phyloP scores from a whole-genome alignment of 2,113 vertebrate genomes.

The Archocentrus centrarchus region DNA sequence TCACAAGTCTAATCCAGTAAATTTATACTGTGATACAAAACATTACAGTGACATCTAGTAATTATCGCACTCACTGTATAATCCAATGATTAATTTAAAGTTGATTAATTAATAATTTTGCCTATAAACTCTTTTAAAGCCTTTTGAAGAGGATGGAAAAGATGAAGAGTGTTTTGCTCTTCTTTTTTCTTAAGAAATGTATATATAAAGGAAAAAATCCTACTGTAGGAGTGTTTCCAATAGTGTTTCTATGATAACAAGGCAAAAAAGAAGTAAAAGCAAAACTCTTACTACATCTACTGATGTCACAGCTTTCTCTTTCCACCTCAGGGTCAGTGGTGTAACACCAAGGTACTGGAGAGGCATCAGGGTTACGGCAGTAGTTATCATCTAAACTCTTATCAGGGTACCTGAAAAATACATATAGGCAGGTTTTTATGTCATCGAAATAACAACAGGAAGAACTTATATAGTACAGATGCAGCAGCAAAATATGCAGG shows the following conservation, averaged over 20 bases:
- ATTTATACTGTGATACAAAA: background rate
- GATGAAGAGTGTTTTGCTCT: background rate
- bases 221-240: background rate
- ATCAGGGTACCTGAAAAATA: conserved; percentile 88
- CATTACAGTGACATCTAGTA: background rate
- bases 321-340: conserved; percentile 84
- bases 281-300: conserved; percentile 85
- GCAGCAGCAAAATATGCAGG: background rate
- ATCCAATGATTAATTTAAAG: background rate
- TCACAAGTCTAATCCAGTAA: background rate
- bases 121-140: background rate
- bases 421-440: background rate
- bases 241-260: too few species aligned
- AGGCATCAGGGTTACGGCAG: conserved; percentile 95
- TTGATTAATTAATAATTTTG: background rate
- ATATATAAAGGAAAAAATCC: background rate
- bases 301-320: conserved; percentile 89
- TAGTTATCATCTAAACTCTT: conserved; percentile 95
- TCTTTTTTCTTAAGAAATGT: background rate
- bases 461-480: background rate
- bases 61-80: background rate
- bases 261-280: background rate
- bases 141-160: background rate
- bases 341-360: conserved; percentile 95
- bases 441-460: background rate